Evolutionary conservation across 1,140 invertebrate genomes (phyloP), one percentile per base, ranked within the genome.

Genomic region (Halictus rubicundus): DNA sequence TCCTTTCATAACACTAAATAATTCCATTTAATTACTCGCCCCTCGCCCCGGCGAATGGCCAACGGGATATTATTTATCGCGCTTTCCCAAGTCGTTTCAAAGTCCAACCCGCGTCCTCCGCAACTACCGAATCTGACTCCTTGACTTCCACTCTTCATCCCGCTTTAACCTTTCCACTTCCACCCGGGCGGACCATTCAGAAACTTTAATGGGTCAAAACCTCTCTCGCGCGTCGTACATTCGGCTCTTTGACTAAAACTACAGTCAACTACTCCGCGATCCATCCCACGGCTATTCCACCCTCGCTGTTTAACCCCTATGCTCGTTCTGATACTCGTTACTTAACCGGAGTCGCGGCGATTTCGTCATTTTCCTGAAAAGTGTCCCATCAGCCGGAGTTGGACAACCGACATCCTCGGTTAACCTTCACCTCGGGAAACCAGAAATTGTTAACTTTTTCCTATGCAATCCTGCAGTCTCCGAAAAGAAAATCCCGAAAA

Each of bases 11-110:
- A 88, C 80, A 84, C 87, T 90, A 90, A 89, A 88, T 88, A 87
- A 89, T 89, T 88, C 65, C 76, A 85, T 84, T 89, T 89, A 89
- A 89, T 87, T 90, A 89, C 82, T 74, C 61, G 78, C 68, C 73
- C 76, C 81, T 89, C 87, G 78, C 63, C 65, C 64, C 78, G 75
- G 80, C 83, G 78, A 88, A 89, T 85, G 76, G 68, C 71, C 68
- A 54, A 2, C 54, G 52, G 65, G 63, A 73, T 89, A 89, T 88
- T 87, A 89, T 89, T 88, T 89, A 89, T 89, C 86, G 82, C 76
- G 84, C 77, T 85, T 87, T 84, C 68, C 42, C 78, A 84, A 83
- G 83, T 82, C 46, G 80, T 64, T 81, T 27, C 73, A 80, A 86
- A 83, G 77, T 84, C 32, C 75, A 42, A 37, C 32, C 10, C 16